Evolutionary conservation across 2,113 vertebrate genomes (phyloP).

Genomic region (Todiramphus saurophagus): DNA sequence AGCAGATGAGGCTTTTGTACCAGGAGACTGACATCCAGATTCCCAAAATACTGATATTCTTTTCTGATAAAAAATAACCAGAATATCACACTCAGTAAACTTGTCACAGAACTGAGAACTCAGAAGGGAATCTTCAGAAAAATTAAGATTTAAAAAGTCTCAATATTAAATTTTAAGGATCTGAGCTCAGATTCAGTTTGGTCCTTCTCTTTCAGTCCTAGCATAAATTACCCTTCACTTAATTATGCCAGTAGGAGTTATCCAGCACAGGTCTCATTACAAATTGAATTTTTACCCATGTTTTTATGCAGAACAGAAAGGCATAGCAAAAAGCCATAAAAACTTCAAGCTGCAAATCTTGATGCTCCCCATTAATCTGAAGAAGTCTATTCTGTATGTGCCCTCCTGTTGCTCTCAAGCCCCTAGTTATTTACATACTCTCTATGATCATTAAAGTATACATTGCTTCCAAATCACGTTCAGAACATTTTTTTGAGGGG

Average conservation of each 20-base stretch:
- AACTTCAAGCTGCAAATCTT: not conserved
- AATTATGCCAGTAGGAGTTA: not conserved
- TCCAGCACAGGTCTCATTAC: not conserved
- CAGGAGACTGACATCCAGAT: rapidly evolving
- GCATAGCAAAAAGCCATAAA: not conserved
- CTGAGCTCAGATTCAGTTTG: not conserved
- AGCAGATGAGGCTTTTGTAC: not conserved
- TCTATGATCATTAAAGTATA: not conserved
- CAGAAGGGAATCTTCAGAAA: not conserved
- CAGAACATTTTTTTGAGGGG: not conserved
- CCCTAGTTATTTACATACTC: rapidly evolving
- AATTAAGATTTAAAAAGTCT: not conserved
- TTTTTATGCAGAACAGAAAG: not conserved
- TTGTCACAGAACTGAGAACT: not conserved
- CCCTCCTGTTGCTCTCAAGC: not conserved
- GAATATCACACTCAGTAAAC: not conserved
- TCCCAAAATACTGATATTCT: not conserved
- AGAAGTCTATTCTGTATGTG: not conserved
- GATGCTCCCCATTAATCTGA: not conserved
- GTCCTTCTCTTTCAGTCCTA: not conserved
- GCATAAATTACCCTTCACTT: not conserved
- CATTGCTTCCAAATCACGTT: not conserved
- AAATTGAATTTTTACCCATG: not conserved
- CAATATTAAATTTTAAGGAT: not conserved
- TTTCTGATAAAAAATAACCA: not conserved